Conservation (phyloP, 2,888 invertebrate species). For the Brachyptera risi region DNA sequence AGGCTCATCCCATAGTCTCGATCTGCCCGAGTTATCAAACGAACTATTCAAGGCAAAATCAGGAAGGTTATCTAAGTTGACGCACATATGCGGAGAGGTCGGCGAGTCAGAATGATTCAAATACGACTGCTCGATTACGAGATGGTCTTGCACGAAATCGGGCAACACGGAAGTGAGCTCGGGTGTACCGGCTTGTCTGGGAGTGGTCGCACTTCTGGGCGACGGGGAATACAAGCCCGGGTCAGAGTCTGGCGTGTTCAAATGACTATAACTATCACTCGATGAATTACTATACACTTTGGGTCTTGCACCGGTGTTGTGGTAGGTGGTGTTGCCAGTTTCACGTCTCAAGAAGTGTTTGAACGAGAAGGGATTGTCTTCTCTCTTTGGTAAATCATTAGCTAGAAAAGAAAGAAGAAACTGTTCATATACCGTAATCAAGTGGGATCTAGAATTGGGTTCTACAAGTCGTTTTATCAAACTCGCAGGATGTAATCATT, state of each 20-base stretch:
- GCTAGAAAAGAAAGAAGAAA: conserved; percentile 46
- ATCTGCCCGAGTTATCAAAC: neutral
- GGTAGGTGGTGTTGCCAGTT: conserved; percentile 54
- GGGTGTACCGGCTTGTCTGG: conserved; percentile 28
- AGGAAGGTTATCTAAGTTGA: conserved; percentile 62
- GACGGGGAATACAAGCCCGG: conserved; percentile 15
- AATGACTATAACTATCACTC: conserved; percentile 18
- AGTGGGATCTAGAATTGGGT: neutral
- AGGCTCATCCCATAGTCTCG: conserved; percentile 26
- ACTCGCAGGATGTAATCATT: too few species aligned
- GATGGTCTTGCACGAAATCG: conserved; percentile 86
- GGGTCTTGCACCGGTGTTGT: conserved; percentile 71
- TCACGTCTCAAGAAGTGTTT: conserved; percentile 77
- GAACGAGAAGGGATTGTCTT: conserved; percentile 79
- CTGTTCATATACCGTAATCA: too few species aligned
- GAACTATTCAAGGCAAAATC: conserved; percentile 39
- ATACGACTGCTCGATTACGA: conserved; percentile 74
- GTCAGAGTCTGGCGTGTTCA: conserved; percentile 23
- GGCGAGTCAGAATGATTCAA: conserved; percentile 47
- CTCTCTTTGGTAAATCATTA: conserved; percentile 52
- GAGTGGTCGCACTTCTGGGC: conserved; percentile 3
- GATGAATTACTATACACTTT: conserved; percentile 55
- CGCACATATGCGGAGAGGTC: conserved; percentile 48
- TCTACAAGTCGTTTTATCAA: too few species aligned
- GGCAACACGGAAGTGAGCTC: conserved; percentile 61